Base-by-base conservation (phyloP, 1,140 invertebrate species). In the Drosophila novamexicana region DNA sequence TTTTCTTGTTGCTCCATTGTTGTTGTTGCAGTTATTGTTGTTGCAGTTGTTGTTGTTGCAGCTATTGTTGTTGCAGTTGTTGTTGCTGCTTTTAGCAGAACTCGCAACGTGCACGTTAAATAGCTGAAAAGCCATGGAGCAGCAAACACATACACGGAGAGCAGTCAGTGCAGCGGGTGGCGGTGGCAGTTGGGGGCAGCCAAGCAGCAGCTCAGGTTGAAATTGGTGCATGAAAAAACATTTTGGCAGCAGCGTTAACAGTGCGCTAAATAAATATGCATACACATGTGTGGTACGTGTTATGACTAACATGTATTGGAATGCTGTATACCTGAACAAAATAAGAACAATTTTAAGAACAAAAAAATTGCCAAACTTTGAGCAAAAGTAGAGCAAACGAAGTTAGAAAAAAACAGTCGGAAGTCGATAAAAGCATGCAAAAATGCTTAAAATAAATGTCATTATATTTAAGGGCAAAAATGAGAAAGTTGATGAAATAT, bases 211-310 rank as follows among this genome's bases (percentile, higher is more conserved):
- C 32, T 47, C 69, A 66, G 44, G 44, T 61, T 73, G 54, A 73
- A 73, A 73, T 52, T 73, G 62, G 64, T 68, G 64, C 70, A 73
- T 72, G 62, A 37, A 58, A 66, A 72, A 58, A 18, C 45, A n/a
- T 44, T 61, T 62, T 36, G 32, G 57, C 68, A 54, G 49, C 29
- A 54, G 64, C 52, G 18, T 53, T 45, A 29, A 73, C 57, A 74
- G 57, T 74, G 71, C 65, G 37, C 66, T 74, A 39, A 49, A 74
- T 62, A 74, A 74, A 61, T 73, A 61, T 67, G 64, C 70, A 36
- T 32, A 73, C 68, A 56, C 44, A 56, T 56, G 36, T 62, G 49
- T 37, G 49, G 8, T 50, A 53, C 62, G 58, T 63, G 59, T 18
- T 32, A 59, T 73, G 64, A 73, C 63, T 73, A 73, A 73, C 64